These are phyloP conservation scores for Chelonia mydas DNA, from an alignment of 2,797 vertebrate genomes.

Conservation along the genomic window DNA sequence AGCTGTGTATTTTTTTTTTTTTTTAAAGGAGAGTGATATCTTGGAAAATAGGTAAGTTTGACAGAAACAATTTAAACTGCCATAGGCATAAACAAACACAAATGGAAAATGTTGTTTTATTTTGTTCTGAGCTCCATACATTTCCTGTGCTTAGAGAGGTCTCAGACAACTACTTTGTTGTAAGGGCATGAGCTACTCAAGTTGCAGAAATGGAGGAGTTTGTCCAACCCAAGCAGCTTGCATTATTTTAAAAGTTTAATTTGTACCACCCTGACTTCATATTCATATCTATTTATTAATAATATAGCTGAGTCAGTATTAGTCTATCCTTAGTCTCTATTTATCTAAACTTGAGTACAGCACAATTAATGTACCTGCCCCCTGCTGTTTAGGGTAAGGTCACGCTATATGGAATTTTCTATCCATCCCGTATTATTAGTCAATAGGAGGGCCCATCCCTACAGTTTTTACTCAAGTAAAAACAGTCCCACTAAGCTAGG, in stretches of 20 bases:
- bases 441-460: slow-evolving; percentile 55
- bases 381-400: slow-evolving; percentile 39
- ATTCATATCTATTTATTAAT: background rate
- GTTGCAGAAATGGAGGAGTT: background rate
- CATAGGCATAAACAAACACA: slow-evolving; percentile 70
- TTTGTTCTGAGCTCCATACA: slow-evolving; percentile 46
- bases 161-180: slow-evolving; percentile 34
- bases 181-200: background rate
- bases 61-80: slow-evolving; percentile 69
- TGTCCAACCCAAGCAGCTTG: background rate
- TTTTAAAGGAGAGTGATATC: slow-evolving; percentile 29
- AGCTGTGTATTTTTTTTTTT: background rate
- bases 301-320: background rate
- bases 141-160: slow-evolving; percentile 34
- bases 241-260: background rate
- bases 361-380: slow-evolving; percentile 8
- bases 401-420: background rate
- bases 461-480: slow-evolving; percentile 33
- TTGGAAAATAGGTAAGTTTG: slow-evolving; percentile 69
- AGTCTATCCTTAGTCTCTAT: slow-evolving; percentile 12
- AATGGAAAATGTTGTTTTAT: slow-evolving; percentile 60
- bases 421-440: slow-evolving; percentile 14
- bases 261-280: background rate
- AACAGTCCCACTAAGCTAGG: background rate
- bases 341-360: background rate